Conservation (phyloP, 2,797 vertebrate genomes). For the Rhinichthys osculus region DNA sequence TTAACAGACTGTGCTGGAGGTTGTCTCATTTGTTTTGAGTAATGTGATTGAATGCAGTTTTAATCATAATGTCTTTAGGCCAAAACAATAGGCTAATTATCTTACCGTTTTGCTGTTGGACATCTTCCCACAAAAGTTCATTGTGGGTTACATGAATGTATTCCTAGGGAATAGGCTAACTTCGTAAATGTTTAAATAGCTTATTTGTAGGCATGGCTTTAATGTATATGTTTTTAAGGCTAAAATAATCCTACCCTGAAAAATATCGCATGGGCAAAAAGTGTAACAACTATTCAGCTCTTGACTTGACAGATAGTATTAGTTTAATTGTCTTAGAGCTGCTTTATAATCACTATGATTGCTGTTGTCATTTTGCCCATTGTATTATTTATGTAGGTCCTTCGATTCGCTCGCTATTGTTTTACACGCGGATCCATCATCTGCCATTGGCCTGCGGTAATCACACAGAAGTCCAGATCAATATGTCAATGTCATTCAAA, state of each 20-base stretch:
- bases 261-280: neutral
- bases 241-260: neutral
- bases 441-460: neutral
- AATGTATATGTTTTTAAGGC: neutral
- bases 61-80: neutral
- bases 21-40: neutral
- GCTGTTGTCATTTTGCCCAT: neutral
- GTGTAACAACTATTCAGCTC: neutral
- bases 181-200: neutral
- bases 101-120: neutral
- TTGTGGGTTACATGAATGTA: neutral
- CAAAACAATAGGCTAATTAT: neutral
- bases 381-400: neutral
- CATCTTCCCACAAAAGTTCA: neutral
- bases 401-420: neutral
- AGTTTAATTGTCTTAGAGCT: neutral
- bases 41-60: neutral
- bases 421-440: neutral
- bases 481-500: slow-evolving; percentile 43
- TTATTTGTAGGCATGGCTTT: neutral
- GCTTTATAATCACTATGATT: neutral
- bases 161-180: neutral
- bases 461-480: slow-evolving; percentile 36
- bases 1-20: no score
- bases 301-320: neutral